Evolutionary conservation across 2,113 vertebrate species (phyloP), one percentile per base, ranked within the genome.

Genomic region (Cyprinodon variegatus): DNA sequence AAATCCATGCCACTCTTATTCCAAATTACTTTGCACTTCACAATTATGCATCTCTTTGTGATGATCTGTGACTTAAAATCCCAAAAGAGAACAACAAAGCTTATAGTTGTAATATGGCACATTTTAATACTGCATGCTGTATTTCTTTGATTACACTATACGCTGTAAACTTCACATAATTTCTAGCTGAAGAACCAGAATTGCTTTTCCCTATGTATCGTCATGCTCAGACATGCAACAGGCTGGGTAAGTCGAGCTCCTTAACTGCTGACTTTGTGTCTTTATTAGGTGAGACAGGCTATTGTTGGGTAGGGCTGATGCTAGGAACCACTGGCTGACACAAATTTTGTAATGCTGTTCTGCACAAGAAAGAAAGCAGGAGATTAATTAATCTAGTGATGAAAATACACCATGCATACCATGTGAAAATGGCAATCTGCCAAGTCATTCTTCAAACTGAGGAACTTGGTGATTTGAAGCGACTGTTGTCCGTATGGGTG

Each of bases 211-310:
- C 93, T 92, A 90, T 91, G 81, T 67, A 90, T 29, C 29, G 29
- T 29, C 29, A 29, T 29, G 29, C 29, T 29, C 84, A 86, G 88
- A 85, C 82, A 89, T 92, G 87, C 86, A 70, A 89, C 82, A 84
- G 84, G 82, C 86, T 78, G 81, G 80, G 66, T 66, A 86, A 83
- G 86, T 90, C 85, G 82, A 78, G 88, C 79, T 92, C 88, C 92
- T 88, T 84, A 93, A 85, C 78, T 94, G 94, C 90, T 91, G 91
- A 71, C 92, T 94, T 91, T 93, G 94, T 91, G 93, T 93, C 92
- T 91, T 94, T 29, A 29, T 29, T 1, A 29, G 29, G 29, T 29
- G 29, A 29, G 29, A 29, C 1, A 29, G 1, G 89, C 85, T 87
- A 79, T 89, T 87, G 84, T 81, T 73, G 89, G 78, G 87, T 77